Evolutionary conservation across 2,888 invertebrate species (phyloP), one percentile per base, ranked within the genome.

Genomic region (Marronus borbonicus): DNA sequence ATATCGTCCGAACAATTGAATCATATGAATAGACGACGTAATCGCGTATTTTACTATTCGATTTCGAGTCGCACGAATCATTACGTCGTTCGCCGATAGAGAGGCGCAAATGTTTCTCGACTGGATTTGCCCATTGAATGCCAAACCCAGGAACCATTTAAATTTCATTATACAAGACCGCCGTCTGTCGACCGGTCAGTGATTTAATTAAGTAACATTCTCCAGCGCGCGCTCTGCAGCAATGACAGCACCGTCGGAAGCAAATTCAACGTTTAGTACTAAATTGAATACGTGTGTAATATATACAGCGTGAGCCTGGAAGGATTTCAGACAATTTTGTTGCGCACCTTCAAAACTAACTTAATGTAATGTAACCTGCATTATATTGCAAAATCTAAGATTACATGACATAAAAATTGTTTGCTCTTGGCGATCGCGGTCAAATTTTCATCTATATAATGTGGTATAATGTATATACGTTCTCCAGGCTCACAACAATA

Each of bases 171-270:
- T 70, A 70, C 70, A 70, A 70, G 70, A 70, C 80, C 81, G 80
- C 79, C 55, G 70, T 70, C 70, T 70, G 58, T 70, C 81, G 80
- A 75, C 81, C 81, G 78, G 84, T 83, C 84, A 84, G 55, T 83
- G 84, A 85, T 85, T 86, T 84, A 86, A 86, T 86, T 86, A 85
- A 85, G 84, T 83, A 82, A 83, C 84, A 83, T 84, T 83, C 83
- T 81, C 82, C 81, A 80, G 78, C 81, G 83, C 81, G 81, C 82
- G 81, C 79, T 74, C 8, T 24, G 50, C 77, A 74, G 80, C 78
- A 80, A 80, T 80, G 79, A 79, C 78, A 78, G 78, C 44, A 12
- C 8, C 44, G 44, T 2, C 77, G 74, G 77, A 79, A 82, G 66
- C 78, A 17, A 12, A 44, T 44, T 44, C 44, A 8, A 8, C 44